Evolutionary conservation across 2,797 vertebrate species (phyloP).

Genomic region (Neosilurus mollespiculum): DNA sequence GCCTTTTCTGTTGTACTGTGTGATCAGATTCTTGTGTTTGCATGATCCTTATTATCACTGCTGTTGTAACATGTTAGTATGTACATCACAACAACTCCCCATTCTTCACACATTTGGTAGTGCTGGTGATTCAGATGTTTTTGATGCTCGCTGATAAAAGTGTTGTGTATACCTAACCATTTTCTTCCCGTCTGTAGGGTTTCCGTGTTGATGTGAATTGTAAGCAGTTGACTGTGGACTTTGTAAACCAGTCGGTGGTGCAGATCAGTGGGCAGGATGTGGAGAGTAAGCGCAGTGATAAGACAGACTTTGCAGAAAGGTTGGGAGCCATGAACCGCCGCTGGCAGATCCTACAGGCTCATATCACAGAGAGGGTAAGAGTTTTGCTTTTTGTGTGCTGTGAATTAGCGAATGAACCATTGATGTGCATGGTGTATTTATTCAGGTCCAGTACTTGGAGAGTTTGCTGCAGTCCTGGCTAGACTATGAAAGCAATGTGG

Average conservation of each 20-base stretch:
- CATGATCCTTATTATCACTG: neutral
- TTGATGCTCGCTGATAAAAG: neutral
- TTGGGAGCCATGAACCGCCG: conserved; percentile 93
- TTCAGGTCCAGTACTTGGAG: conserved; percentile 89
- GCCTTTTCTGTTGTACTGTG: neutral
- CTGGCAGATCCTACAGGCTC: conserved; percentile 92
- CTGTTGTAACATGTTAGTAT: neutral
- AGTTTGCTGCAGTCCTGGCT: conserved; percentile 86
- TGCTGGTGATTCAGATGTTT: neutral
- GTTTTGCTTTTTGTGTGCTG: neutral
- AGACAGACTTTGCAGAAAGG: conserved; percentile 95
- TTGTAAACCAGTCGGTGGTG: conserved; percentile 95
- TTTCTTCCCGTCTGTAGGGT: conserved; percentile 73
- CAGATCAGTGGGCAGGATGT: conserved; percentile 96
- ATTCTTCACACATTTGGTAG: neutral
- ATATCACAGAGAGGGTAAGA: conserved; percentile 47
- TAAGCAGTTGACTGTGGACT: conserved; percentile 95
- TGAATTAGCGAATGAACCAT: neutral
- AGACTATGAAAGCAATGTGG: conserved; percentile 88
- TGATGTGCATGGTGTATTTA: conserved; percentile 42
- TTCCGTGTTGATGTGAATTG: conserved; percentile 94
- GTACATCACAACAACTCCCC: neutral
- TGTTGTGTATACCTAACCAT: neutral
- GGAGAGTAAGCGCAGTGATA: conserved; percentile 93
- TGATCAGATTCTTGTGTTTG: neutral